Evolutionary conservation across 2,888 invertebrate species (phyloP), one percentile per base, ranked within the genome.

Genomic region (Parnassius mnemosyne): DNA sequence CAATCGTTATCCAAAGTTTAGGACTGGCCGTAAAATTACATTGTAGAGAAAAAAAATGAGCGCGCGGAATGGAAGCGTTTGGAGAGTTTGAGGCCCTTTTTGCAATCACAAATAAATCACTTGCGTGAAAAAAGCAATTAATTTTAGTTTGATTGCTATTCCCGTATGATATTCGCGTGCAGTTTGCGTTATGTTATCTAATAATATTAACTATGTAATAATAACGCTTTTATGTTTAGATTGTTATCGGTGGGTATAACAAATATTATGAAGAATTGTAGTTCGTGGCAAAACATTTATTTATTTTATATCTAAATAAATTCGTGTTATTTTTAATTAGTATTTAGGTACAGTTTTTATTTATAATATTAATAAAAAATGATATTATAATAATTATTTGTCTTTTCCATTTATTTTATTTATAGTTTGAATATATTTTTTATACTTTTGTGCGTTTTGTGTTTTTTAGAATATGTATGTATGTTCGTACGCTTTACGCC

Each of bases 71-170:
- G 16, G 20, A 49, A n/a, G n/a, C 49, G 13, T n/a, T 13, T 9
- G 10, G 43, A 16, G 41, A n/a, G 13, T 57, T n/a, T 49, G 41
- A 44, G 20, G 47, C 55, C 12, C 25, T 51, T 20, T 20, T 52
- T 34, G 44, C 44, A 52, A 44, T 11, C n/a, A 20, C 13, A n/a
- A 1, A 25, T 25, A 43, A 51, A 43, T 44, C 44, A 43, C 44
- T 52, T 25, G 52, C 58, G 58, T 58, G 51, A 52, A 44, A 51
- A 16, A n/a, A 16, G 1, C 1, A 16, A 16, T 16, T 16, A 16
- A 52, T 51, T 52, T 13, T 20, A 52, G 51, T 52, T 58, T 43
- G 58, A 52, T 58, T 58, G 58, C 44, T 58, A 25, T 42, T 51
- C 13, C 10, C 52, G 25, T 51, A 43, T 57, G 34, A 52, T 43